phyloP scores from a whole-genome alignment of 2,797 vertebrate species.

The Poliocrania exsul region DNA sequence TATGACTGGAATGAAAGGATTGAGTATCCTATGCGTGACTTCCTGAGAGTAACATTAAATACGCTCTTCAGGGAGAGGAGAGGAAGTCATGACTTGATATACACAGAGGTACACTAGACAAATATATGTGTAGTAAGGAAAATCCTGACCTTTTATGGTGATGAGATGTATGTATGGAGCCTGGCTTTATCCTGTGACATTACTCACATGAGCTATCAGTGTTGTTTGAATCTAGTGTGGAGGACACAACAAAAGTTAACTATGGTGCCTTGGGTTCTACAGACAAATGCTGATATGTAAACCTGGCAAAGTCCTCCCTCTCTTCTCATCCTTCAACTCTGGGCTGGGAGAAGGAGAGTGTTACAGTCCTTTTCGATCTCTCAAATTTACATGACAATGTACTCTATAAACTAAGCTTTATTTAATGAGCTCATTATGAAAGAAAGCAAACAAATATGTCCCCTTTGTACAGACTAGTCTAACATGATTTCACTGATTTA shows the following conservation, averaged over 20 bases:
- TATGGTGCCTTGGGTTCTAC: not conserved
- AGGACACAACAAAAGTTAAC: not conserved
- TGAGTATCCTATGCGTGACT: fast-evolving
- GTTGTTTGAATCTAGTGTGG: not conserved
- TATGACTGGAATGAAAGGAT: not conserved
- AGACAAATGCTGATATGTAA: not conserved
- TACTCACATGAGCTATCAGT: fast-evolving
- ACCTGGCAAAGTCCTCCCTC: not conserved
- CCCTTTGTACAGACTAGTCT: not conserved
- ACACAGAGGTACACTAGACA: not conserved
- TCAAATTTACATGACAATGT: not conserved
- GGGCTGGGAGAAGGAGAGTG: not conserved
- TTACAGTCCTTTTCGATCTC: not conserved
- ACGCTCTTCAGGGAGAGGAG: not conserved
- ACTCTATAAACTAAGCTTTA: not conserved
- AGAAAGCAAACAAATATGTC: not conserved
- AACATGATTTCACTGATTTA: not conserved
- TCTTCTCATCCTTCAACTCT: not conserved
- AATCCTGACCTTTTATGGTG: not conserved
- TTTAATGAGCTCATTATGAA: not conserved
- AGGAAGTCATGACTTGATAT: not conserved
- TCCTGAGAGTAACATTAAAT: not conserved
- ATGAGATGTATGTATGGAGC: not conserved
- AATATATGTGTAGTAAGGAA: not conserved
- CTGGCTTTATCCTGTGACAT: not conserved